Percentiles rank a stretch among this genome's conserved stretches.
phyloP scores from a whole-genome alignment of 2,113 vertebrate genomes.

The Pedetes capensis region DNA sequence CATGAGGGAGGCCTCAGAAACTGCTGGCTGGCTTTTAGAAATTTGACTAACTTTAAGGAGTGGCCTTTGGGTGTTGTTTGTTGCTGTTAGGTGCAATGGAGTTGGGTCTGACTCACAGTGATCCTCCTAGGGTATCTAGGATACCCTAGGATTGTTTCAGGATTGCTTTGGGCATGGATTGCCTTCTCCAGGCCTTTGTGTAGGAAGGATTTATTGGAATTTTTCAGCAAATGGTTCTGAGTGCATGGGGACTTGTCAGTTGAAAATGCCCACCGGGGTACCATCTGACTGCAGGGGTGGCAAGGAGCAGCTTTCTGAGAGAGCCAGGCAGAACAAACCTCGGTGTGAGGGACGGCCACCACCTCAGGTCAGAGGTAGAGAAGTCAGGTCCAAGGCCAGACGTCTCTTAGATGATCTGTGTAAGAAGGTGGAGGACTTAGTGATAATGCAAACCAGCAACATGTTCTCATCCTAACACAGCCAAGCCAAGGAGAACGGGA shows the following conservation, averaged over 20 bases:
- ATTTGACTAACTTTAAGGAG: not conserved
- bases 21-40: not conserved
- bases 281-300: not conserved
- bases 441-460: not conserved
- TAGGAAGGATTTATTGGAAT: not conserved
- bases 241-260: not conserved
- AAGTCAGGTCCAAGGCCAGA: not conserved
- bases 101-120: too few relatives aligned
- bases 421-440: not conserved
- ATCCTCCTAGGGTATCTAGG: too few relatives aligned
- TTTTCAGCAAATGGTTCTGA: conserved; percentile 5
- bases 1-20: too few relatives aligned
- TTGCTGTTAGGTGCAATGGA: too few relatives aligned
- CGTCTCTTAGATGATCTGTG: not conserved
- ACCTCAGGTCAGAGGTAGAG: not conserved
- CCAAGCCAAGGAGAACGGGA: not conserved
- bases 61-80: too few relatives aligned
- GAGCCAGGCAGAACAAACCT: not conserved
- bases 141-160: too few relatives aligned
- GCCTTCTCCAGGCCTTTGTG: too few relatives aligned
- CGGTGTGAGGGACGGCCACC: not conserved
- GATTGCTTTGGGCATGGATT: too few relatives aligned
- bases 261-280: not conserved
- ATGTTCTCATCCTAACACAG: not conserved
- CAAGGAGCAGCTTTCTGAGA: not conserved